A percentile compares a stretch with the other conserved stretches of the same genome.
Evolutionary conservation across 2,888 invertebrate genomes (phyloP).

Genomic region (Geophilus truncorum): DNA sequence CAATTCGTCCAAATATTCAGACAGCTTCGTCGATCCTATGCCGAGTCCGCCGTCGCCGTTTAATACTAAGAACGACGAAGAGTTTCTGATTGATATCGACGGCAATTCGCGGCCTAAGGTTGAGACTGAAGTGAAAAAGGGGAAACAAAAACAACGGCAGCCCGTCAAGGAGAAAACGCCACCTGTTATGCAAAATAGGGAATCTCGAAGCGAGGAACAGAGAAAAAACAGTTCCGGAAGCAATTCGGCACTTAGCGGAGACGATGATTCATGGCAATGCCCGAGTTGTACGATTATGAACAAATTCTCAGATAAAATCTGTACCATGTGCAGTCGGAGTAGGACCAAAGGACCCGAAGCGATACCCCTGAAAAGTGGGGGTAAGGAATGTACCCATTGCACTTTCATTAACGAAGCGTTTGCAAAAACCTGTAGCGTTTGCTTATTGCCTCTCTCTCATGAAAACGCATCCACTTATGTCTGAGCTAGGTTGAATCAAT

Average conservation of each 20-base stretch:
- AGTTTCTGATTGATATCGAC: not conserved
- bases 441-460: constrained; percentile 44
- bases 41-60: not conserved
- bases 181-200: not conserved
- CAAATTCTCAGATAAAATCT: constrained; percentile 54
- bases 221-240: constrained; percentile 23
- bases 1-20: not conserved
- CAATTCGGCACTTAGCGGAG: not conserved
- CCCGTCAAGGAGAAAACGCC: not conserved
- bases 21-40: not conserved
- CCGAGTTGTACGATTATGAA: constrained; percentile 67
- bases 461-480: not conserved
- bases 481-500: not conserved
- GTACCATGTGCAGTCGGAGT: constrained; percentile 71
- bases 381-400: constrained; percentile 67
- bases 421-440: constrained; percentile 62
- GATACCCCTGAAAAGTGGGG: constrained; percentile 64
- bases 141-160: not conserved
- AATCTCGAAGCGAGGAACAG: constrained; percentile 21
- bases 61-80: not conserved
- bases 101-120: not conserved
- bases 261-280: constrained; percentile 59
- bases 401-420: constrained; percentile 68
- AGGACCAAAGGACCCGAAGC: constrained; percentile 57
- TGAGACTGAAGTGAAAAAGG: not conserved